phyloP scores from a whole-genome alignment of 2,888 invertebrate species.

The Galeruca laticollis region DNA sequence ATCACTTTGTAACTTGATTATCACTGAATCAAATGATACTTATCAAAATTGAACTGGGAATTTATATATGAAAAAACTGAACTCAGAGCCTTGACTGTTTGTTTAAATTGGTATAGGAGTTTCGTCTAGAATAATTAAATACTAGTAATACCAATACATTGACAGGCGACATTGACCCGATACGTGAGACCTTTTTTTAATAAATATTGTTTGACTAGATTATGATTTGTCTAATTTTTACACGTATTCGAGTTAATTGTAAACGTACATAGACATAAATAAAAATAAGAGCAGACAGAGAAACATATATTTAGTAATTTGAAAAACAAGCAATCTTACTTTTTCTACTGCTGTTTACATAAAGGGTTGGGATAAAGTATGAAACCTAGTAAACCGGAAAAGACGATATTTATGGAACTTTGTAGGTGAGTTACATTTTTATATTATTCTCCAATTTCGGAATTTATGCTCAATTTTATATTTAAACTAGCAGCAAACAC shows the following conservation, averaged over 20 bases:
- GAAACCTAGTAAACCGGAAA: too few species aligned
- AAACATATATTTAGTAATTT: too few species aligned
- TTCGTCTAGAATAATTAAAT: conserved; percentile 15
- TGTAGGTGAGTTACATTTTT: too few species aligned
- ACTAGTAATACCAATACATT: conserved; percentile 9
- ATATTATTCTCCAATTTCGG: too few species aligned
- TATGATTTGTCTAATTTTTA: conserved; percentile 4
- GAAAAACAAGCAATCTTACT: too few species aligned
- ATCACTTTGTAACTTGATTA: conserved; percentile 22
- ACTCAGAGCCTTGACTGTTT: conserved; percentile 15
- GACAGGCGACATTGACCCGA: conserved; percentile 39
- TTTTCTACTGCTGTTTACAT: too few species aligned
- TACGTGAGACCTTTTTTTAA: conserved; percentile 33
- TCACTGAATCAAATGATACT: conserved; percentile 39
- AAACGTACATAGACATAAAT: not conserved
- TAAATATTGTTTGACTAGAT: conserved; percentile 2
- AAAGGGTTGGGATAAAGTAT: too few species aligned
- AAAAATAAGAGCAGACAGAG: not conserved
- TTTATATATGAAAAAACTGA: conserved; percentile 37
- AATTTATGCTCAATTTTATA: too few species aligned
- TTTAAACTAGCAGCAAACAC: too few species aligned
- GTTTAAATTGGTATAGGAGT: conserved; percentile 8
- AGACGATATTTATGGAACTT: too few species aligned
- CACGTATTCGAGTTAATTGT: conserved; percentile 1
- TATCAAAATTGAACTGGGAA: conserved; percentile 31